These are phyloP conservation scores for Nannoperca australis DNA, from an alignment of 2,797 vertebrate genomes.

Conservation along the genomic window DNA sequence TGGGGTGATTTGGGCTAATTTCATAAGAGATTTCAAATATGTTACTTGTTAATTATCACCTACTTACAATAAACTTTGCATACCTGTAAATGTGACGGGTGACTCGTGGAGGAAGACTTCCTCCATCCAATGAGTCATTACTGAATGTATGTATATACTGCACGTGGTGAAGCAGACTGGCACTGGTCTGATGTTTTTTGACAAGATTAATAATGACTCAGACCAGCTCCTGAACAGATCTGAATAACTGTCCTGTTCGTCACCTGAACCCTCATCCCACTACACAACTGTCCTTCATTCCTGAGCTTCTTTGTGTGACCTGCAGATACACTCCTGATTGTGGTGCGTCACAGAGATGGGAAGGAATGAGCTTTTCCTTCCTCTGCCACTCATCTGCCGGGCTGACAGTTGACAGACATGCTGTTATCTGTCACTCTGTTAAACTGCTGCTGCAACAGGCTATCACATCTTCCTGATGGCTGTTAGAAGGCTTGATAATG, in stretches of 20 bases:
- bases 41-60: too few relatives aligned
- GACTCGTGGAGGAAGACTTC: conserved; percentile 16
- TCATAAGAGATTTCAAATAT: too few relatives aligned
- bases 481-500: conserved; percentile 68
- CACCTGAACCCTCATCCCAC: conserved; percentile 63
- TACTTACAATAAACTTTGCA: too few relatives aligned
- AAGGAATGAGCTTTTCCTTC: conserved; percentile 81
- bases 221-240: not conserved
- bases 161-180: not conserved
- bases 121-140: not conserved
- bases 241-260: conserved; percentile 25
- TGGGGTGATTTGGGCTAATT: too few relatives aligned
- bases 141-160: not conserved
- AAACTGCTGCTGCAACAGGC: conserved; percentile 74
- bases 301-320: conserved; percentile 80
- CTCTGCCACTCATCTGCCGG: conserved; percentile 80
- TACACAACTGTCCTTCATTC: conserved; percentile 67
- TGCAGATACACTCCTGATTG: conserved; percentile 79
- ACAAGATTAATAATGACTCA: conserved; percentile 3
- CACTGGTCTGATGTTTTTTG: conserved; percentile 7
- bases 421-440: conserved; percentile 78
- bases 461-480: conserved; percentile 76
- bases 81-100: conserved; percentile 36
- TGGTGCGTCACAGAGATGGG: conserved; percentile 67
- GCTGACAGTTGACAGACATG: conserved; percentile 84